Percentiles rank a stretch among this genome's conserved stretches.
phyloP scores from a whole-genome alignment of 2,888 invertebrate genomes.

The Cephus sareptanus region DNA sequence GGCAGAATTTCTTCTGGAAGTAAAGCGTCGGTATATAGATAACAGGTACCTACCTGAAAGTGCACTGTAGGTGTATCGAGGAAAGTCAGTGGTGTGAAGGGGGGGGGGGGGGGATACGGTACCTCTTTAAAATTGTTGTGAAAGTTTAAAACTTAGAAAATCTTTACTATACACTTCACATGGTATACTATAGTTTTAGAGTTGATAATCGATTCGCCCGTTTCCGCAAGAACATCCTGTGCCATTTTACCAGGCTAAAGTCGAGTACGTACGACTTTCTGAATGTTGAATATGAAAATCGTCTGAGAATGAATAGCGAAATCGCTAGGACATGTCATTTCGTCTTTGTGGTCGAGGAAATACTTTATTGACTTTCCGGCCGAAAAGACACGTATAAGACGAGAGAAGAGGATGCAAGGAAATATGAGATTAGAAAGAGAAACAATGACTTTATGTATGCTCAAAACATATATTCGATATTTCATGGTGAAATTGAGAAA shows the following conservation, averaged over 20 bases:
- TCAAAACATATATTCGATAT: background rate
- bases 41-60: background rate
- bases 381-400: background rate
- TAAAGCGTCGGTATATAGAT: background rate
- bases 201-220: constrained; percentile 41
- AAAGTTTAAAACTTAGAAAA: constrained; percentile 31
- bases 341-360: background rate
- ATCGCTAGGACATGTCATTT: background rate
- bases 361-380: background rate
- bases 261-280: background rate
- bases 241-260: constrained; percentile 6
- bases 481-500: background rate
- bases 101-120: background rate
- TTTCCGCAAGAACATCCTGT: constrained; percentile 23
- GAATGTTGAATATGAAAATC: background rate
- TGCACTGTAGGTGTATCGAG: background rate
- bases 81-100: background rate
- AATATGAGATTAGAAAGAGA: background rate
- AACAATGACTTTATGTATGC: background rate
- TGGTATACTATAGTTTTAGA: constrained; percentile 38
- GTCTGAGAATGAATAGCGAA: no score
- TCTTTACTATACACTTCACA: constrained; percentile 25
- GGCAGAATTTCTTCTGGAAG: background rate
- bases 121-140: background rate
- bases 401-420: background rate